These are phyloP conservation scores for Cynopterus sphinx DNA, from an alignment of 2,797 vertebrate species.

Conservation along the genomic window DNA sequence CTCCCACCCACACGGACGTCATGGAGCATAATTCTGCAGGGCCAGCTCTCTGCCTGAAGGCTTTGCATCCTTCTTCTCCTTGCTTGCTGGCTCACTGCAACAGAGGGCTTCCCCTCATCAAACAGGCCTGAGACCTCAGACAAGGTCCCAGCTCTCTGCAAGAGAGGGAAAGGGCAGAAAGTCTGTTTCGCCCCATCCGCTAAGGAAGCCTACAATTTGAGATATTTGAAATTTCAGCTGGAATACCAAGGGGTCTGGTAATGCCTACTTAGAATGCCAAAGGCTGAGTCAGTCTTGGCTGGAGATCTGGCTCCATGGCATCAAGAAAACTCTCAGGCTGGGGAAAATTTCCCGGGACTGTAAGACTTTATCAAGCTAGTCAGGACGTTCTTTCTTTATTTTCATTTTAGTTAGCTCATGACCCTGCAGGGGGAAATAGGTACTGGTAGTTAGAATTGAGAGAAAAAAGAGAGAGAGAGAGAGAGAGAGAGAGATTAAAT, in stretches of 20 bases:
- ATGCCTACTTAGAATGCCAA: background rate
- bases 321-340: background rate
- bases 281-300: background rate
- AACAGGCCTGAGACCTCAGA: background rate
- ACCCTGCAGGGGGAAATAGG: background rate
- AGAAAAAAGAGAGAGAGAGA: background rate
- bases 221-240: background rate
- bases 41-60: background rate
- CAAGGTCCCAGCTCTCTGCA: background rate
- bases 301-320: background rate
- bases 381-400: background rate
- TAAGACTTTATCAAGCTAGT: background rate
- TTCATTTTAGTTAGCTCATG: background rate
- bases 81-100: background rate
- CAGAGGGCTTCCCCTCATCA: background rate
- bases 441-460: conserved; percentile 21
- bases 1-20: too few relatives aligned
- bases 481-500: background rate
- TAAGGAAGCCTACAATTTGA: conserved; percentile 3
- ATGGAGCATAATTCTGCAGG: background rate
- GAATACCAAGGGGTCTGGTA: background rate
- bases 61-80: background rate
- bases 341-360: background rate
- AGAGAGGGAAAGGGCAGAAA: background rate
- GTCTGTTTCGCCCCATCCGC: background rate